A percentile compares a stretch with the other conserved stretches of the same genome.
These are phyloP conservation scores for Chymomyza costata DNA, from an alignment of 1,140 invertebrate genomes.

Conservation along the genomic window DNA sequence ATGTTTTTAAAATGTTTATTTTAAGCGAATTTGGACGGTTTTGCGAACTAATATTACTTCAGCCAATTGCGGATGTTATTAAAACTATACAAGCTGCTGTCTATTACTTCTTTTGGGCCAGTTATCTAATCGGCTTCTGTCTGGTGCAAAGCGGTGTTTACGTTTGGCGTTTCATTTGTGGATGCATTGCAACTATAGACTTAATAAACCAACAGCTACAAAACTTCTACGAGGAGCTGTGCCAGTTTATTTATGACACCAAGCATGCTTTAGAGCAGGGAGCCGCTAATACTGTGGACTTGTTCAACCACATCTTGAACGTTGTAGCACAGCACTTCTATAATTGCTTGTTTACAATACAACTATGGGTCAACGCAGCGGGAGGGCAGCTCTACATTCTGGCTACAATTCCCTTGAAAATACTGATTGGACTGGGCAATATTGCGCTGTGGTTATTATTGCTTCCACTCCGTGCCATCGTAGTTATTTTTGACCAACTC, in stretches of 20 bases:
- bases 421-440: conserved; percentile 33
- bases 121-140: conserved; percentile 42
- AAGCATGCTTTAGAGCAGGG: no score
- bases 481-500: conserved; percentile 17
- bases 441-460: conserved; percentile 30
- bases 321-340: no score
- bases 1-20: no score
- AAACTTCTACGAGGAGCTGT: conserved; percentile 1
- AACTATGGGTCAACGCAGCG: no score
- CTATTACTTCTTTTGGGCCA: conserved; percentile 42
- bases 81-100: conserved; percentile 18
- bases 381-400: background rate
- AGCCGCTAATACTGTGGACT: no score
- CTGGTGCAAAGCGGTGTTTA: conserved; percentile 21
- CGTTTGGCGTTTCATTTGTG: conserved; percentile 20
- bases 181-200: background rate
- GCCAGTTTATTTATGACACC: background rate
- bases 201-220: background rate
- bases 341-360: no score
- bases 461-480: conserved; percentile 25
- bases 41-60: conserved; percentile 25
- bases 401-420: conserved; percentile 4
- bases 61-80: conserved; percentile 19
- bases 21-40: no score
- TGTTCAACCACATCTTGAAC: no score